Evolutionary conservation across 2,113 vertebrate genomes (phyloP).

Genomic region (Xiphias gladius): DNA sequence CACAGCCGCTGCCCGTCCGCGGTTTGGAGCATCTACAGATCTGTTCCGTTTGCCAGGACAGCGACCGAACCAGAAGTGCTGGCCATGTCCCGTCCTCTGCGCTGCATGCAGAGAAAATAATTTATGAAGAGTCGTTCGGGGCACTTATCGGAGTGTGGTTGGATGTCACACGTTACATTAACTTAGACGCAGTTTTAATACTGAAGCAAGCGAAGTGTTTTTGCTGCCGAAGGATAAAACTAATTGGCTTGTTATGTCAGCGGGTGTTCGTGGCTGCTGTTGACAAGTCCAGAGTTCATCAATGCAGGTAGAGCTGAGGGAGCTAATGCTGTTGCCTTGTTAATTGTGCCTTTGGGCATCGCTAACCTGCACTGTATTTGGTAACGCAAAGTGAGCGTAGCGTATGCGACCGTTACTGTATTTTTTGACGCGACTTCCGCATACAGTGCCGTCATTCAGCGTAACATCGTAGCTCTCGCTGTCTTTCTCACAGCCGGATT

Average conservation of each 20-base stretch:
- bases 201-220: not conserved
- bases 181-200: not conserved
- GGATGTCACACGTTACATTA: not conserved
- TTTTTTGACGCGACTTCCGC: constrained; percentile 1
- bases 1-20: rapidly evolving
- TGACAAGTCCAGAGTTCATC: constrained; percentile 64
- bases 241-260: not conserved
- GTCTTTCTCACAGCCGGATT: not conserved
- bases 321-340: constrained; percentile 2
- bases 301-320: constrained; percentile 40
- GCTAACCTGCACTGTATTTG: not conserved
- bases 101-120: not conserved
- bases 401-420: not conserved
- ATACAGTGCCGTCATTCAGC: not conserved
- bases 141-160: not conserved
- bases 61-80: constrained; percentile 36
- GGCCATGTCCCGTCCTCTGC: constrained; percentile 2
- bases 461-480: not conserved
- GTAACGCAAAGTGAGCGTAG: not conserved
- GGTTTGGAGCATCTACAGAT: constrained; percentile 3
- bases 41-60: not conserved
- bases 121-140: not conserved
- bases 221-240: not conserved
- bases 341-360: not conserved
- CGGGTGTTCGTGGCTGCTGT: not conserved